Evolutionary conservation across 1,140 invertebrate species (phyloP).

Genomic region (Spodoptera litura): DNA sequence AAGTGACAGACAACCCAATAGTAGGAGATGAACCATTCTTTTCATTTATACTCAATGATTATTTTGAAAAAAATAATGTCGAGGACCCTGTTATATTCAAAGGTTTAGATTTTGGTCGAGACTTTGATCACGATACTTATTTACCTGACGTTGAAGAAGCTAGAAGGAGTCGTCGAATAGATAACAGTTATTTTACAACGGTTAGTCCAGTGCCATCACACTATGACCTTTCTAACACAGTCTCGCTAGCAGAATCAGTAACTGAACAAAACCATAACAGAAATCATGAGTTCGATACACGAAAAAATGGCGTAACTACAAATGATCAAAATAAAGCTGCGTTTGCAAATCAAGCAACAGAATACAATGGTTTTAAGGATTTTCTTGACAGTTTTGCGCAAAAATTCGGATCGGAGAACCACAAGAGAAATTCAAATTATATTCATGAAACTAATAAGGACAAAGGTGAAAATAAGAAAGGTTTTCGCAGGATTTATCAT

Average conservation of each 20-base stretch:
- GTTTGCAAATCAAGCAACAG: slow-evolving; percentile 55
- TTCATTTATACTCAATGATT: slow-evolving; percentile 73
- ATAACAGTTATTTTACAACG: slow-evolving; percentile 10
- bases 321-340: slow-evolving; percentile 47
- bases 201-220: background rate
- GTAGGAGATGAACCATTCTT: slow-evolving; percentile 71
- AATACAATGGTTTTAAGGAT: slow-evolving; percentile 69
- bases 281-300: slow-evolving; percentile 56
- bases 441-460: slow-evolving; percentile 67
- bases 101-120: slow-evolving; percentile 67
- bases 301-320: slow-evolving; percentile 51
- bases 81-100: slow-evolving; percentile 70
- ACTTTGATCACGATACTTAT: slow-evolving; percentile 62
- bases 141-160: background rate
- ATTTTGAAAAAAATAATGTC: slow-evolving; percentile 70
- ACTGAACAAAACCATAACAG: slow-evolving; percentile 53
- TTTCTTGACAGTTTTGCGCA: slow-evolving; percentile 72
- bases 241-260: slow-evolving; percentile 46
- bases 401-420: slow-evolving; percentile 70
- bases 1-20: slow-evolving; percentile 65
- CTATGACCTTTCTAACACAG: background rate
- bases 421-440: slow-evolving; percentile 64
- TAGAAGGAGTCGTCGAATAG: background rate
- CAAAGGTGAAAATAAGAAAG: slow-evolving; percentile 89
- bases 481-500: slow-evolving; percentile 89